phyloP scores from a whole-genome alignment of 2,888 invertebrate species.

The Ischnus inquisitorius region DNA sequence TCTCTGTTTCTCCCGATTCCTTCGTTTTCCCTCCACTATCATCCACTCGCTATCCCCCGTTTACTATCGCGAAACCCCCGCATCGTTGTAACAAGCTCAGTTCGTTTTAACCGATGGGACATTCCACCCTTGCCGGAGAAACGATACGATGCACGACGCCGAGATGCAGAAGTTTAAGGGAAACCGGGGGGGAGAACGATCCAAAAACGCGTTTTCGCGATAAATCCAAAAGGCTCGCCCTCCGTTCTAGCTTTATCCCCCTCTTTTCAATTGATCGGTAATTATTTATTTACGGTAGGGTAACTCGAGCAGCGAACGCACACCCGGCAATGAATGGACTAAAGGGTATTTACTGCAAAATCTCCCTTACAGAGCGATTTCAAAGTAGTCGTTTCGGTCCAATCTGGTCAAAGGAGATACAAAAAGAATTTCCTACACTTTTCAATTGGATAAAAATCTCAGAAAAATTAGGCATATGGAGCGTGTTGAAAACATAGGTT shows the following conservation, averaged over 20 bases:
- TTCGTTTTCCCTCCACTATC: constrained; percentile 35
- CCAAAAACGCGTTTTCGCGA: background rate
- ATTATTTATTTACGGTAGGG: background rate
- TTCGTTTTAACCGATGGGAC: constrained; percentile 5
- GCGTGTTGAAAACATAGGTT: too few species aligned
- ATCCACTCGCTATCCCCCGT: constrained; percentile 7
- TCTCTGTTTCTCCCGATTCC: constrained; percentile 15
- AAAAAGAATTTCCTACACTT: too few species aligned
- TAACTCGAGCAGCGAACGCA: too few species aligned
- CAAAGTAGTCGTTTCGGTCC: too few species aligned
- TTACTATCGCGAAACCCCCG: constrained; percentile 1
- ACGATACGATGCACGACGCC: background rate
- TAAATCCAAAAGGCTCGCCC: background rate
- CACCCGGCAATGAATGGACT: too few species aligned
- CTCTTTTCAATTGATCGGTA: background rate
- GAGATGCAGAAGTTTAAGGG: constrained; percentile 8
- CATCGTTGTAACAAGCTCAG: background rate
- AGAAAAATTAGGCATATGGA: too few species aligned
- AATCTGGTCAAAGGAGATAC: too few species aligned
- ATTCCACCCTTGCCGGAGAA: background rate
- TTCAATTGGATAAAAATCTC: too few species aligned
- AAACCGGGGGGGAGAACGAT: background rate
- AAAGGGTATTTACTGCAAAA: too few species aligned
- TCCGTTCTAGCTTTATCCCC: background rate
- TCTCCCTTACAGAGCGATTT: too few species aligned